A percentile compares a stretch with the other conserved stretches of the same genome.
Evolutionary conservation across 2,113 vertebrate species (phyloP).

Genomic region (Cebus imitator): DNA sequence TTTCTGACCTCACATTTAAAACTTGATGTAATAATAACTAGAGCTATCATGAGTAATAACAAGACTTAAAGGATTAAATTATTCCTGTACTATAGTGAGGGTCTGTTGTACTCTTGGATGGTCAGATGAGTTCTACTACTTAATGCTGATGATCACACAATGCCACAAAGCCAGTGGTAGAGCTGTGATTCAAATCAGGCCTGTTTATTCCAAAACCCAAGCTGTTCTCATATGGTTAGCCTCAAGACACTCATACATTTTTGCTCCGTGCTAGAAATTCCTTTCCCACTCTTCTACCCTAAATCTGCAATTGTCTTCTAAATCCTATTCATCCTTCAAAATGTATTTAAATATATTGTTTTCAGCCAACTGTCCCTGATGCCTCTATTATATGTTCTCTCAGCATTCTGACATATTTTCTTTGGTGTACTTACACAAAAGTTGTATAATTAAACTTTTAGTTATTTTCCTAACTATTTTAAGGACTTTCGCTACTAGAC

Average conservation of each 20-base stretch:
- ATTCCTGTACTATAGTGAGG: neutral
- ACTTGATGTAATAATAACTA: neutral
- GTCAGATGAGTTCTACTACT: neutral
- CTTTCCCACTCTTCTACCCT: neutral
- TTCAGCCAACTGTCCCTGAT: neutral
- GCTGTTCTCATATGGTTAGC: neutral
- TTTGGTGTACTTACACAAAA: neutral
- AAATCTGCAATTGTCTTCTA: neutral
- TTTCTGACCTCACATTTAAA: conserved; percentile 3
- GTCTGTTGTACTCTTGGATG: neutral
- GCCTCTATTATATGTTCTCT: neutral
- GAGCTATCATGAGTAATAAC: neutral
- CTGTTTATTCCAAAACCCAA: neutral
- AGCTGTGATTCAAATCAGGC: neutral
- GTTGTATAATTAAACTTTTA: neutral
- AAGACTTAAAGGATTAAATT: neutral
- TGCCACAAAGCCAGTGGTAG: neutral
- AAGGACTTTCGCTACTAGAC: neutral
- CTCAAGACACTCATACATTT: neutral
- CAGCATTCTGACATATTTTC: neutral
- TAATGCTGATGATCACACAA: no score
- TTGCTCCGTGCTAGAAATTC: neutral
- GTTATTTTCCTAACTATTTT: neutral
- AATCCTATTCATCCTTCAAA: neutral
- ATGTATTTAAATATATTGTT: neutral